A percentile compares a stretch with the other conserved stretches of the same genome.
These are phyloP conservation scores for Dicyrtoma fusca DNA, from an alignment of 2,888 invertebrate species.

Conservation along the genomic window DNA sequence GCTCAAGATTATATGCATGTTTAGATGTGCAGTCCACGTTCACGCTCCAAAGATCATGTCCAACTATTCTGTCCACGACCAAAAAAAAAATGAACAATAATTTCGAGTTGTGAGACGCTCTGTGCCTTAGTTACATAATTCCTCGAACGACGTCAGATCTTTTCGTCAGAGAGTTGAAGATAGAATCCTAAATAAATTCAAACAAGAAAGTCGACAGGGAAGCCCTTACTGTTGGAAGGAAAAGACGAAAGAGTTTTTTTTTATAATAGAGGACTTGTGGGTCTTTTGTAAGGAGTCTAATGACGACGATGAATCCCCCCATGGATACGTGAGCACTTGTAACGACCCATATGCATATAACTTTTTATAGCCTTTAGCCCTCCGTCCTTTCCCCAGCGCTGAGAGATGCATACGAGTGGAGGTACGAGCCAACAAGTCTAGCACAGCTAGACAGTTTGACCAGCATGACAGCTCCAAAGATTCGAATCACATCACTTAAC, in stretches of 20 bases:
- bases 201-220: no score
- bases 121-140: no score
- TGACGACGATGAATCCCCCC: constrained; percentile 13
- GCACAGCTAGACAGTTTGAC: constrained; percentile 55
- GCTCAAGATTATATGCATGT: no score
- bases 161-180: no score
- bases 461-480: constrained; percentile 55
- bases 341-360: background rate
- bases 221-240: no score
- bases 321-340: constrained; percentile 8
- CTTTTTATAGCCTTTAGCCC: background rate
- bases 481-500: constrained; percentile 48
- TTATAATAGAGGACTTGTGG: background rate
- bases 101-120: no score
- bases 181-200: no score
- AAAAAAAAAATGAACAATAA: no score
- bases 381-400: background rate
- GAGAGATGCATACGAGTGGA: background rate
- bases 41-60: no score
- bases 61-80: no score
- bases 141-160: no score
- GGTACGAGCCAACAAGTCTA: constrained; percentile 53
- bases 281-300: background rate
- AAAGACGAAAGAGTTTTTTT: background rate
- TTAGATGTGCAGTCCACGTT: no score